A percentile compares a stretch with the other conserved stretches of the same genome.
These are phyloP conservation scores for Leucoptera coffeella DNA, from an alignment of 2,888 invertebrate species.

Conservation along the genomic window DNA sequence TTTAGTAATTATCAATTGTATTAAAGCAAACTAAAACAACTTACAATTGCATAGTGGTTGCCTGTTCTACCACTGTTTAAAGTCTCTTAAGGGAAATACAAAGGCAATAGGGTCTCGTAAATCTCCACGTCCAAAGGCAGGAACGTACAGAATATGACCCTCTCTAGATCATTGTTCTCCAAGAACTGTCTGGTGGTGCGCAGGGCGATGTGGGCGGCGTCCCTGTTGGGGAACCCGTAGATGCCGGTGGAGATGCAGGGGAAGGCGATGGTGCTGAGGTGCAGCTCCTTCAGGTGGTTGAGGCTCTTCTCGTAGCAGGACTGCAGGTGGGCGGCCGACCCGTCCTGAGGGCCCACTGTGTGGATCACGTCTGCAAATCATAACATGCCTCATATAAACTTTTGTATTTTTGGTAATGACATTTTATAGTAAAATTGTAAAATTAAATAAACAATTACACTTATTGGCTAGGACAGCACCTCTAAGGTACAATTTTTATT, in stretches of 20 bases:
- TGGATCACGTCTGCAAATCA: constrained; percentile 83
- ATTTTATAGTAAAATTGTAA: too few species aligned
- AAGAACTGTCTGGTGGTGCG: constrained; percentile 61
- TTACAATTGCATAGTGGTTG: too few species aligned
- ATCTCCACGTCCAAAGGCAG: constrained; percentile 63
- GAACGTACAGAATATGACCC: constrained; percentile 78
- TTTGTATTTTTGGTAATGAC: too few species aligned
- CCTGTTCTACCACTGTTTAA: too few species aligned
- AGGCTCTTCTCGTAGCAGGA: constrained; percentile 69
- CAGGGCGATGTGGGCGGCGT: constrained; percentile 72
- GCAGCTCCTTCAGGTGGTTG: constrained; percentile 42
- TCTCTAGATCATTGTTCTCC: constrained; percentile 42
- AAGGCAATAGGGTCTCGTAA: constrained; percentile 64
- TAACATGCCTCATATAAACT: too few species aligned
- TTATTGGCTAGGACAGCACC: too few species aligned
- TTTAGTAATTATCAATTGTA: too few species aligned
- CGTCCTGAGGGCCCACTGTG: constrained; percentile 81
- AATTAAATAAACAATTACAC: too few species aligned
- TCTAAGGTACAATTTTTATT: too few species aligned
- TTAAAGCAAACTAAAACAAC: too few species aligned
- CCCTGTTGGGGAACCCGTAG: constrained; percentile 76
- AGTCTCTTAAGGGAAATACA: constrained; percentile 79
- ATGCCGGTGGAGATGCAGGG: constrained; percentile 92
- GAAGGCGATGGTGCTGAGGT: constrained; percentile 67
- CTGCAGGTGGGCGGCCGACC: constrained; percentile 56